A percentile compares a stretch with the other conserved stretches of the same genome.
Evolutionary conservation across 2,113 vertebrate genomes (phyloP).

Genomic region (Variabilichromis moorii): DNA sequence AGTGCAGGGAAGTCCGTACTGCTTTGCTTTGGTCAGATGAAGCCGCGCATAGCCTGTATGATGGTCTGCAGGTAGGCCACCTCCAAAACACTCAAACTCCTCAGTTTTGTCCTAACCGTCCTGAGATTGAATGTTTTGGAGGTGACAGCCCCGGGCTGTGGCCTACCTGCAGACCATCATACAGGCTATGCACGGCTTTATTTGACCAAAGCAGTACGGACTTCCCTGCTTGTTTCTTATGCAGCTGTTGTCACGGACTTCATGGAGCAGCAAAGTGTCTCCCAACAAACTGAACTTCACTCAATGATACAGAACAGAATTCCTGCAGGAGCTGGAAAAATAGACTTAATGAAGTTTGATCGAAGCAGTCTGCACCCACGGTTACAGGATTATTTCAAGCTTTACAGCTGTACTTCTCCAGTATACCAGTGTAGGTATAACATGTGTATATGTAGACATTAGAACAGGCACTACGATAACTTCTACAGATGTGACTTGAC

Average conservation of each 20-base stretch:
- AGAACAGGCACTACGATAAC: neutral
- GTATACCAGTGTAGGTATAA: neutral
- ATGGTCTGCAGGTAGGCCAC: too few species aligned
- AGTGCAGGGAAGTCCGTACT: too few species aligned
- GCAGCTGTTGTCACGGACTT: neutral
- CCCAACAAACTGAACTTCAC: neutral
- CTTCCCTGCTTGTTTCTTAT: neutral
- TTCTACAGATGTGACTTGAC: neutral
- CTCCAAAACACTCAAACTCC: too few species aligned
- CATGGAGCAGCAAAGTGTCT: neutral
- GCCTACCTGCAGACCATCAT: neutral
- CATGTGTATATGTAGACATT: too few species aligned
- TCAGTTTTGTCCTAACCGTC: too few species aligned
- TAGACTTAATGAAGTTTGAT: neutral
- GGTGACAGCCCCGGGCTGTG: neutral
- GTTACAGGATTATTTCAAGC: neutral
- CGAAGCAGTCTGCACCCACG: neutral
- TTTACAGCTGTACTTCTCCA: neutral
- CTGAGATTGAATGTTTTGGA: too few species aligned
- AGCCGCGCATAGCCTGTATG: too few species aligned
- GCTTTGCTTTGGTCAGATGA: too few species aligned
- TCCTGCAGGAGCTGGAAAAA: neutral
- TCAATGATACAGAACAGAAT: neutral
- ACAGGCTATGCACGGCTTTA: neutral
- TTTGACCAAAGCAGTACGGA: neutral